A percentile compares a stretch with the other conserved stretches of the same genome.
Evolutionary conservation across 2,888 invertebrate genomes (phyloP).

Genomic region (Megastigmus dorsalis): DNA sequence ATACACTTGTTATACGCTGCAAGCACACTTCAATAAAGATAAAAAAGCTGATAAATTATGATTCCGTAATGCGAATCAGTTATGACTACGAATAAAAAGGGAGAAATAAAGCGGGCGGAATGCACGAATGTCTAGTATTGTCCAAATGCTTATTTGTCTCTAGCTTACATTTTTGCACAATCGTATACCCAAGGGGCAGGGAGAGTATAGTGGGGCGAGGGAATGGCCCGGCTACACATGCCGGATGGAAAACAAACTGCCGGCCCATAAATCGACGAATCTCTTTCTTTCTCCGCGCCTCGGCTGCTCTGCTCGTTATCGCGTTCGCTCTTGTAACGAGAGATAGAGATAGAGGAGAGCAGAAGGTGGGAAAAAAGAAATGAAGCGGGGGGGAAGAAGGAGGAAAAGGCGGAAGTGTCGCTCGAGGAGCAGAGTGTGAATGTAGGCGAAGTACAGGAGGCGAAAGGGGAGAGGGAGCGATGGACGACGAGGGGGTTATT

Average conservation of each 20-base stretch:
- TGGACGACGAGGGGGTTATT: slow-evolving; percentile 7
- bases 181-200: too few relatives aligned
- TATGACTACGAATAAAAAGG: too few relatives aligned
- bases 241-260: slow-evolving; percentile 31
- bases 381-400: neutral
- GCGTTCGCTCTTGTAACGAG: slow-evolving; percentile 51
- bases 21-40: too few relatives aligned
- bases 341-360: neutral
- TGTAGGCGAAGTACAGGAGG: too few relatives aligned
- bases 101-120: too few relatives aligned
- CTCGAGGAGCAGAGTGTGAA: neutral
- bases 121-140: too few relatives aligned
- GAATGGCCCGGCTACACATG: too few relatives aligned
- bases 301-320: slow-evolving; percentile 50
- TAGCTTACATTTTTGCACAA: neutral
- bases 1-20: too few relatives aligned
- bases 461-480: neutral
- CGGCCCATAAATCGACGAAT: slow-evolving; percentile 57
- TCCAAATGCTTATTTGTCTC: slow-evolving; percentile 6
- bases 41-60: too few relatives aligned
- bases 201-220: neutral
- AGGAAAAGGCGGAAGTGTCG: neutral
- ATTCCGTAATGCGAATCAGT: too few relatives aligned
- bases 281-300: slow-evolving; percentile 21
- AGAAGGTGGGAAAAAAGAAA: neutral